Conservation (phyloP, 2,797 vertebrate genomes). For the Balearica regulorum region DNA sequence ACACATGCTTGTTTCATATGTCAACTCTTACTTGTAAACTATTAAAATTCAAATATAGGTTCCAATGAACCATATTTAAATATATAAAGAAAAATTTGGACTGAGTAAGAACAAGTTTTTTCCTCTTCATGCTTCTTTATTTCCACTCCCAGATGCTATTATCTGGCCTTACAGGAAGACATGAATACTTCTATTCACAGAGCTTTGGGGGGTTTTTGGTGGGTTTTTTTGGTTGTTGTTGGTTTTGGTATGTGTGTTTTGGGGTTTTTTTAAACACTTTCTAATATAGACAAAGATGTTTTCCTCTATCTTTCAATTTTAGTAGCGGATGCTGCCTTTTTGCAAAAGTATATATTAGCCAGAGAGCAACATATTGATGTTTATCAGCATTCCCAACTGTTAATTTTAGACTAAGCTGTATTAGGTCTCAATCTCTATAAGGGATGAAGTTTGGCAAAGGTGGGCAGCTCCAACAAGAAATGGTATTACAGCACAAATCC, state of each 20-base stretch:
- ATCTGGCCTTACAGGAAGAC: not conserved
- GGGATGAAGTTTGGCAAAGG: not conserved
- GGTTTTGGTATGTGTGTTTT: not conserved
- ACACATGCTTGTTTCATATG: fast-evolving
- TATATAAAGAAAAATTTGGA: not conserved
- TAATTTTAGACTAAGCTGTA: too few relatives aligned
- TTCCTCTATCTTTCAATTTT: not conserved
- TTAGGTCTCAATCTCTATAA: not conserved
- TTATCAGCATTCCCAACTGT: not conserved
- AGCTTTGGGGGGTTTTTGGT: not conserved
- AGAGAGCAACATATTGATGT: not conserved
- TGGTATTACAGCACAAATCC: not conserved
- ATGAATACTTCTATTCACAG: not conserved
- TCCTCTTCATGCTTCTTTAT: not conserved
- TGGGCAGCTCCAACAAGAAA: not conserved
- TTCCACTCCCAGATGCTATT: not conserved
- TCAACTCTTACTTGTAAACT: not conserved
- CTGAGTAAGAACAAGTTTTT: not conserved
- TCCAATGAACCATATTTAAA: not conserved
- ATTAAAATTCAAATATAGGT: not conserved
- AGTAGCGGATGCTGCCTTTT: not conserved
- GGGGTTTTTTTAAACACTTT: not conserved
- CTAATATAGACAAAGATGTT: not conserved
- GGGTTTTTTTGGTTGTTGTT: not conserved
- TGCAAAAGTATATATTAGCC: not conserved